Percentiles rank a stretch among this genome's conserved stretches.
Conservation (phyloP, 2,797 vertebrate species). For the Lemur catta region DNA sequence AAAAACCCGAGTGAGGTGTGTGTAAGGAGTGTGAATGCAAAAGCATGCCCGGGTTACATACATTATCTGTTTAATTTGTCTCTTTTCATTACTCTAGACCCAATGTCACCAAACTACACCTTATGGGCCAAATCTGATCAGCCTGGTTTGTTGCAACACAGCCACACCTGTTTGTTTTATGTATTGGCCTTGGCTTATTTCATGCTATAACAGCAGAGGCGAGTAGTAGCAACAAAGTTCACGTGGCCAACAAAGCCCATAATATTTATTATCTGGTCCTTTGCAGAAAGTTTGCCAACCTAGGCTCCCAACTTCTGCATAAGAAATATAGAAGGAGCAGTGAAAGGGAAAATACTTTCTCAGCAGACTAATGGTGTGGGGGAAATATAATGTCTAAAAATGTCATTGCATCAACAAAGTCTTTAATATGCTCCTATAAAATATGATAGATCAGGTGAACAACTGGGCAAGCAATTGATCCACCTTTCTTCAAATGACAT, state of each 20-base stretch:
- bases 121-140: neutral
- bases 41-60: neutral
- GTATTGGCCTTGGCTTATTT: neutral
- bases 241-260: neutral
- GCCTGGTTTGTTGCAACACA: neutral
- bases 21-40: neutral
- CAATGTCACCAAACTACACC: neutral
- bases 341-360: neutral
- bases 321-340: neutral
- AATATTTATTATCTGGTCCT: neutral
- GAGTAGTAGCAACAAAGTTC: fast-evolving
- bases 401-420: neutral
- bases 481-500: constrained; percentile 32
- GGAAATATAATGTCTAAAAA: neutral
- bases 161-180: neutral
- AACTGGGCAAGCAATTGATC: neutral
- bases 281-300: neutral
- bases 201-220: neutral
- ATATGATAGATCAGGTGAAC: constrained; percentile 29
- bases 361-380: neutral
- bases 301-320: neutral
- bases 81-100: neutral
- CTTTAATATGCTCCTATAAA: constrained; percentile 31
- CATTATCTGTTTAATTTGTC: neutral
- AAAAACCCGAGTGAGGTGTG: neutral